Conservation (phyloP, 2,888 invertebrate genomes). For the Entomobrya multifasciata region DNA sequence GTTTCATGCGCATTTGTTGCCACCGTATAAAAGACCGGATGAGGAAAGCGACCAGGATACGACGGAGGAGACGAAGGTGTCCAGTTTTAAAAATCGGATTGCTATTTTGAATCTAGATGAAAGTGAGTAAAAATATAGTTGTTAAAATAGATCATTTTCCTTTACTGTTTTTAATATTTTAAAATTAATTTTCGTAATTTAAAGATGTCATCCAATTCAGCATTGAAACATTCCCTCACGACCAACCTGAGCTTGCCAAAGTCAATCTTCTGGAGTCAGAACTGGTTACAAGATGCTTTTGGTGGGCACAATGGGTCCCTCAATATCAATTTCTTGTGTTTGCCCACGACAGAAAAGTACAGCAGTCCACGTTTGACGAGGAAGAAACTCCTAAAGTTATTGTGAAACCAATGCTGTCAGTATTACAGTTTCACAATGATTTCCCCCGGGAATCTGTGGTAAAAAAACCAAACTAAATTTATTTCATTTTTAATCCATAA, state of each 20-base stretch:
- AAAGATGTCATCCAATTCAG: conserved; percentile 65
- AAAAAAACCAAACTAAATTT: not conserved
- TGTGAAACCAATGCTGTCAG: conserved; percentile 89
- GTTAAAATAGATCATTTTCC: not conserved
- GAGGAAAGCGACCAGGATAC: conserved; percentile 67
- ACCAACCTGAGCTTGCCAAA: conserved; percentile 9
- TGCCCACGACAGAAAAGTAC: conserved; percentile 89
- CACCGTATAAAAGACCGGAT: conserved; percentile 60
- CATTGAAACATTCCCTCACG: conserved; percentile 59
- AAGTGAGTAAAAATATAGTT: conserved; percentile 52
- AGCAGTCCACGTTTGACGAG: conserved; percentile 85
- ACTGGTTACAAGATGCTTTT: conserved; percentile 75
- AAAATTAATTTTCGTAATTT: too few relatives aligned
- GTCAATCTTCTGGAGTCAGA: conserved; percentile 74
- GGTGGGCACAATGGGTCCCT: conserved; percentile 94
- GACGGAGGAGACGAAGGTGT: conserved; percentile 45
- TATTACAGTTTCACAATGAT: conserved; percentile 92
- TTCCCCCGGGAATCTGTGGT: conserved; percentile 93
- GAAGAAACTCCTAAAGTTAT: conserved; percentile 84
- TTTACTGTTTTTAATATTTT: conserved; percentile 4
- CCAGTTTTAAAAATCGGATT: conserved; percentile 70
- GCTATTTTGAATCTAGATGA: conserved; percentile 71
- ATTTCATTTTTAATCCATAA: not conserved
- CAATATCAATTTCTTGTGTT: conserved; percentile 90
- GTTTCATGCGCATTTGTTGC: conserved; percentile 73